Evolutionary conservation across 2,113 vertebrate genomes (phyloP), one percentile per base, ranked within the genome.

Genomic region (Mustela nigripes): DNA sequence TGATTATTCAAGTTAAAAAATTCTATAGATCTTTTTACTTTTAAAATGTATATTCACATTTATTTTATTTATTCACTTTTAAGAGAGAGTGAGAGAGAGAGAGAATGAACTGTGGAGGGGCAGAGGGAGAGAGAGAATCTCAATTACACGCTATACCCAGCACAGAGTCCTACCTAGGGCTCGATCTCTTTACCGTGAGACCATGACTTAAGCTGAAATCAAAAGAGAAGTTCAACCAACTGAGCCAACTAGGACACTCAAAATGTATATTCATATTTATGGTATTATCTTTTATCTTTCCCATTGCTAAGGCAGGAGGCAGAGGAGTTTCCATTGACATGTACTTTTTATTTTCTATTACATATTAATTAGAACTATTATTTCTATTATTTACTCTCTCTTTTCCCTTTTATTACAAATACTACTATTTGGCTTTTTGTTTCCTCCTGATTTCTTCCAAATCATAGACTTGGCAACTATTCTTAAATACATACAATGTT

Each of bases 221-320:
- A 9, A 69, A n/a, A 21, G 67, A 10, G 67, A 69, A 8, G n/a
- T 36, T 69, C 67, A n/a, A 19, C 33, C 18, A 36, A 69, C 67
- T 36, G n/a, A 69, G 67, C 67, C 18, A 21, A 18, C 65, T n/a
- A 69, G 8, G 18, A 0, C 4, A n/a, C 33, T 33, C 67, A 60
- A 90, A 95, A 58, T 71, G 0, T 58, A 15, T 21, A 81, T 58
- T 79, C 16, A 67, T 1, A 69, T 33, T 88, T 87, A 60, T 48
- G 67, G 2, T 85, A 24, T 56, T 48, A 69, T 53, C 4, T 82
- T 95, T 85, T 48, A 81, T 81, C 81, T 67, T 21, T 2, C 1
- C 0, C 0, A 21, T 42, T 50, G 31, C 1, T 58, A 22, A 56
- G 14, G 7, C 8, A 26, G 26, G 42, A 26, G 24, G 26, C 45